Percentiles rank a stretch among this genome's conserved stretches.
These are phyloP conservation scores for Morbakka virulenta DNA, from an alignment of 30 jellyfish, hydroid and myxozoan species.

Conservation along the genomic window DNA sequence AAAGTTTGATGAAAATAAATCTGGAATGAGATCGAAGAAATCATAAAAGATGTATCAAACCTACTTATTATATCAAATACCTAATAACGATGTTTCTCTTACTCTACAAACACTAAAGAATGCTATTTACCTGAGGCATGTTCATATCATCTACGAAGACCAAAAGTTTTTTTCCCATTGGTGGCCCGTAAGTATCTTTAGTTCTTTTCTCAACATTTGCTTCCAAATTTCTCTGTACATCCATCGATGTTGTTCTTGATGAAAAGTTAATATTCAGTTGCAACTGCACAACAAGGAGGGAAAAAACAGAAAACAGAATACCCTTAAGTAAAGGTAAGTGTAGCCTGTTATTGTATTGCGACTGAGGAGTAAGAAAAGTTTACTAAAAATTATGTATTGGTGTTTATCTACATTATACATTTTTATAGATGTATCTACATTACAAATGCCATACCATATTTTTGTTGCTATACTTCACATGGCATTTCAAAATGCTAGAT, in stretches of 20 bases:
- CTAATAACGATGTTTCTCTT: too few species aligned
- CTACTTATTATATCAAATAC: too few species aligned
- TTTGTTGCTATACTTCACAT: too few species aligned
- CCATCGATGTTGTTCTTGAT: conserved; percentile 98
- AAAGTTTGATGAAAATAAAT: too few species aligned
- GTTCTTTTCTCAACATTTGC: conserved; percentile 98
- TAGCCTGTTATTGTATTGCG: too few species aligned
- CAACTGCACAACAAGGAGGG: conserved; percentile 36
- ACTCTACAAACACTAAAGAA: not conserved
- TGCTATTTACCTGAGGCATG: conserved; percentile 97
- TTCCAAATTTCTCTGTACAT: conserved; percentile 95
- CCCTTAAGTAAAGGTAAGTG: not conserved
- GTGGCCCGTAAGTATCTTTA: conserved; percentile 98
- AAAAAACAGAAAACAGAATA: not conserved
- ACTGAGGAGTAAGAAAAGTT: not conserved
- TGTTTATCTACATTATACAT: too few species aligned
- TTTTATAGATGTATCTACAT: too few species aligned
- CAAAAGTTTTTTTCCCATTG: conserved; percentile 94
- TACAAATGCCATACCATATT: too few species aligned
- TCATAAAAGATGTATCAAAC: too few species aligned
- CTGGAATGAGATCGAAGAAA: too few species aligned
- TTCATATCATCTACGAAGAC: conserved; percentile 97
- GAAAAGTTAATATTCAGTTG: conserved; percentile 92
- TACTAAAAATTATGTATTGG: too few species aligned
- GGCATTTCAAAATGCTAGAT: too few species aligned